Conservation (phyloP, 2,113 vertebrate genomes). For the Petrocephalus zakoni region DNA sequence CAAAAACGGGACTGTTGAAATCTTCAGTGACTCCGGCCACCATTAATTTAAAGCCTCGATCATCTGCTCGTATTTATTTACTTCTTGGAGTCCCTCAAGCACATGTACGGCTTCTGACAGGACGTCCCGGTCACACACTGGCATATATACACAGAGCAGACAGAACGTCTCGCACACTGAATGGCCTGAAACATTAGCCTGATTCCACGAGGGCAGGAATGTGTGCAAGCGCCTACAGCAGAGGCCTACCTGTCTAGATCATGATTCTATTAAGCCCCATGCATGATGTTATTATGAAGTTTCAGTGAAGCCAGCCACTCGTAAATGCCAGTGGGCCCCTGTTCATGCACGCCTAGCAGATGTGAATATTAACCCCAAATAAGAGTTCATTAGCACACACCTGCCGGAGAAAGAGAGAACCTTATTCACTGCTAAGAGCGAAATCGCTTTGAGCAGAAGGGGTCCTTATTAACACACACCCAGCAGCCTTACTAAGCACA, state of each 20-base stretch:
- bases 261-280: background rate
- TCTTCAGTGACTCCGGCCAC: background rate
- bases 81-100: background rate
- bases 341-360: constrained; percentile 10
- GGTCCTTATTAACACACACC: background rate
- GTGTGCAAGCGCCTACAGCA: background rate
- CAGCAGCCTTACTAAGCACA: background rate
- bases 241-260: constrained; percentile 11
- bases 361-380: background rate
- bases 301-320: background rate
- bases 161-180: background rate
- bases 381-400: constrained; percentile 15
- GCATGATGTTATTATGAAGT: background rate
- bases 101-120: background rate
- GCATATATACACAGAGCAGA: background rate
- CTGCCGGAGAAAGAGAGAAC: background rate
- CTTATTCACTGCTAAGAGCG: background rate
- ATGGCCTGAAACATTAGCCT: constrained; percentile 2
- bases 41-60: background rate
- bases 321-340: background rate
- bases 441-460: background rate
- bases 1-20: background rate
- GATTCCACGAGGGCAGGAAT: background rate
- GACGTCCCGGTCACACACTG: background rate
- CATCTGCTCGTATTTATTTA: background rate